Evolutionary conservation across 35 echinoderm and acorn worm genomes (phyloP).

Genomic region (Patiria miniata): DNA sequence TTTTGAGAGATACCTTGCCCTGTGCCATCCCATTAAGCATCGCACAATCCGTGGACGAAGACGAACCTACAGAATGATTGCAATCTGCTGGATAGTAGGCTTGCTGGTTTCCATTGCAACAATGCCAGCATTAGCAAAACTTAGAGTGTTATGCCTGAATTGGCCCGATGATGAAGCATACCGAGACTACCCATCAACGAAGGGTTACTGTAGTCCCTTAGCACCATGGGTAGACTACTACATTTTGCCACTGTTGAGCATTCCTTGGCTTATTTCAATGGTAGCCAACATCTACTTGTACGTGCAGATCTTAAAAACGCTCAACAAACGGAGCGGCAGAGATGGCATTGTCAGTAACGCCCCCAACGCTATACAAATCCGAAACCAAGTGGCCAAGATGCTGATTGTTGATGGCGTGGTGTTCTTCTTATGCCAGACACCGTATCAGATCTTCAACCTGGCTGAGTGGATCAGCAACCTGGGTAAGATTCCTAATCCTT

Average conservation of each 20-base stretch:
- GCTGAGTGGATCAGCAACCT: neutral
- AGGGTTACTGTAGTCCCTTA: neutral
- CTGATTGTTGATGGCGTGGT: neutral
- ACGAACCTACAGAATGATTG: conserved; percentile 7
- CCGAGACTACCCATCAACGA: neutral
- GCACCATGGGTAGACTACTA: neutral
- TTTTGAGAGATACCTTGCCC: conserved; percentile 26
- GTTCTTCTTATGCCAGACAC: neutral
- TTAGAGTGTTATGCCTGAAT: neutral
- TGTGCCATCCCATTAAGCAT: conserved; percentile 34
- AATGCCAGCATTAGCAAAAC: too few relatives aligned
- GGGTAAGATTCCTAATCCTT: neutral
- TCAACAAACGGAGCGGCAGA: neutral
- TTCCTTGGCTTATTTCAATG: neutral
- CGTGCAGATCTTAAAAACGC: neutral
- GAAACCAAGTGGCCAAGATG: neutral
- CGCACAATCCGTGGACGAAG: conserved; percentile 5
- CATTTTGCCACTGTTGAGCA: neutral
- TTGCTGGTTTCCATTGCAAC: neutral
- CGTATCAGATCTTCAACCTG: neutral
- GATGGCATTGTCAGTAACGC: neutral
- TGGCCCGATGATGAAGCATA: neutral
- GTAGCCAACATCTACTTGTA: neutral
- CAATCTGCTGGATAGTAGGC: neutral
- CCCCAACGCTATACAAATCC: neutral